Base-by-base conservation (phyloP, 1,140 invertebrate species). In the Schlechtendalia chinensis region DNA sequence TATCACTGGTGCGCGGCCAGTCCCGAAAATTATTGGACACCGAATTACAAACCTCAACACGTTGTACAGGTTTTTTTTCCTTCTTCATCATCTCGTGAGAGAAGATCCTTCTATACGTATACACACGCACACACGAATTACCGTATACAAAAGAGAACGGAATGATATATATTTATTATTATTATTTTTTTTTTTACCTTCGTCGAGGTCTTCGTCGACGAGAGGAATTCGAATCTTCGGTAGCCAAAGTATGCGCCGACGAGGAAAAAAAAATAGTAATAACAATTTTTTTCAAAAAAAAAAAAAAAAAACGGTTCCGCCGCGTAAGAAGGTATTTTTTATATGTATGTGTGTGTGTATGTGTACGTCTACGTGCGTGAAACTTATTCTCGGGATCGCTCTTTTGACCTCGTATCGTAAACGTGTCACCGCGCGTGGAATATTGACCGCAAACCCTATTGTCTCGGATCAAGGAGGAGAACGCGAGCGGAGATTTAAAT, bases 361-460 rank as follows among this genome's bases (percentile, higher is more conserved):
- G n/a, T n/a, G n/a, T n/a, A n/a, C n/a, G n/a, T 27, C 61, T 79
- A 79, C 75, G 75, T 79, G 75, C 75, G 75, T 79, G 75, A 79
- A 79, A 79, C 75, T 79, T 79, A 79, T 79, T 77, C 56, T 61
- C 32, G 24, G 27, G 69, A 72, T 47, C 47, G 69, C 24, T 72
- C 50, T 72, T 72, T n/a, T 54, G 24, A 71, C 67, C 67, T 71
- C 67, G 67, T 71, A n/a, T n/a, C 32, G 8, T 4, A 14, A 72
- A 54, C 69, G 69, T 54, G 69, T 54, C 69, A 54, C 69, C 69
- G 27, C 59, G 27, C 50, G 69, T 54, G 69, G 69, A 72, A 72
- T 77, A 77, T 45, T 77, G 74, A 77, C 58, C 74, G 16, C 74
- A 61, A 59, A 61, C 10, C 75, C 75, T 61, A 79, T 79, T 79